Conservation (phyloP, 2,797 vertebrate species). For the Carcharodon carcharias region DNA sequence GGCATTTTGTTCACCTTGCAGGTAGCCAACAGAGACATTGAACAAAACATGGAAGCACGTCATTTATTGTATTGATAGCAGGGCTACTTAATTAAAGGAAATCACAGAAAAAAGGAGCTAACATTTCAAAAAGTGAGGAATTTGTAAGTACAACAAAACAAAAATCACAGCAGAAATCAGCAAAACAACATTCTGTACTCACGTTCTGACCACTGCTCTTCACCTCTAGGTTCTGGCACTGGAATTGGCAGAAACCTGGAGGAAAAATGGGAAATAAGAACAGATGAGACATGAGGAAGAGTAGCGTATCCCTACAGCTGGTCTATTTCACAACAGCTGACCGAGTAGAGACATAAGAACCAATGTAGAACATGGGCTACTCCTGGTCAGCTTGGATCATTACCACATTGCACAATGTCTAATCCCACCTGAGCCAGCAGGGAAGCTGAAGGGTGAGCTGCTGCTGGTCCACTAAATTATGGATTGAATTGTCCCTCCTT, state of each 20-base stretch:
- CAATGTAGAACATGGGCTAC: background rate
- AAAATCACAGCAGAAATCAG: constrained; percentile 5
- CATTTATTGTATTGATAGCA: no score
- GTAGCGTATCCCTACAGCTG: background rate
- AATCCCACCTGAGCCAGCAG: background rate
- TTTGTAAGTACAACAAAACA: background rate
- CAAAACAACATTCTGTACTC: background rate
- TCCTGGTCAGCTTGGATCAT: background rate
- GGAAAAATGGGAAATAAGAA: background rate
- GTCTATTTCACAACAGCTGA: background rate
- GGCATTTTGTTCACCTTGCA: background rate
- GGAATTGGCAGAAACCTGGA: constrained; percentile 11
- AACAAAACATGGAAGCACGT: background rate
- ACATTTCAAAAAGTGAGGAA: background rate
- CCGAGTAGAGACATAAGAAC: background rate
- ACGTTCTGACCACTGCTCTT: constrained; percentile 22
- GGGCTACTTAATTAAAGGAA: background rate
- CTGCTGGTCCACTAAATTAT: background rate
- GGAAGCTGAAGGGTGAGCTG: background rate
- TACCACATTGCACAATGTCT: background rate
- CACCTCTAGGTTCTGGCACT: constrained; percentile 12
- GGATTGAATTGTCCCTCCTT: background rate
- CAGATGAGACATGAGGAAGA: background rate
- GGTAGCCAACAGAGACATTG: background rate
- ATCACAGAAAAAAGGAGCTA: background rate